Evolutionary conservation across 1,140 invertebrate genomes (phyloP).

Genomic region (Solen grandis): DNA sequence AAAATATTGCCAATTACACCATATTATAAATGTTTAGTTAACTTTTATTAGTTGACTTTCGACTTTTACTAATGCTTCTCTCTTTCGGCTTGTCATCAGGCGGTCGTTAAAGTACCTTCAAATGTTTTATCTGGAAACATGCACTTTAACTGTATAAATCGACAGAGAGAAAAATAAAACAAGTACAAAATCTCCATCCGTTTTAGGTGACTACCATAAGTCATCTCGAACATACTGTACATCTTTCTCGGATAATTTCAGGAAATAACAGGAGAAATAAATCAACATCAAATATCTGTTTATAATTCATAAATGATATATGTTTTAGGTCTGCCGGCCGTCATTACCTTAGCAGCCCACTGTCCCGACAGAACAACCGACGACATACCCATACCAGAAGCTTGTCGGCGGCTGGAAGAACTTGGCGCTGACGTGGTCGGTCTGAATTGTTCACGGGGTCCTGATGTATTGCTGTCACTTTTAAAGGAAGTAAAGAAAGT

Average conservation of each 20-base stretch:
- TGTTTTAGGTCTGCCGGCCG: conserved; percentile 20
- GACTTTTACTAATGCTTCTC: too few species aligned
- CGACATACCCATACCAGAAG: conserved; percentile 55
- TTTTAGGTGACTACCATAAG: neutral
- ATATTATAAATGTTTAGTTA: neutral
- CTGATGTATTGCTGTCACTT: conserved; percentile 61
- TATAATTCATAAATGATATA: too few species aligned
- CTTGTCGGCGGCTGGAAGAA: conserved; percentile 62
- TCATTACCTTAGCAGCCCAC: conserved; percentile 57
- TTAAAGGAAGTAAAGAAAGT: conserved; percentile 55
- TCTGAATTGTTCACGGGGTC: conserved; percentile 68
- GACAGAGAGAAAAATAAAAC: neutral
- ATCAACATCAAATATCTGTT: too few species aligned
- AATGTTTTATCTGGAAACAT: neutral
- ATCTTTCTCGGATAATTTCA: neutral
- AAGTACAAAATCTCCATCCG: neutral
- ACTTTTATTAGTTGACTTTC: too few species aligned
- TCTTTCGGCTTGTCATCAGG: too few species aligned
- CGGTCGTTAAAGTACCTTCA: neutral
- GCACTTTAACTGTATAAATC: too few species aligned
- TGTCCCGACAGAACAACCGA: conserved; percentile 34
- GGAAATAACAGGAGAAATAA: too few species aligned
- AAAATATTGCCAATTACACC: neutral
- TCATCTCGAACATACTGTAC: neutral
- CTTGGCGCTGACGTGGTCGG: conserved; percentile 70